These are phyloP conservation scores for Cololabis saira DNA, from an alignment of 2,113 vertebrate species.

Conservation along the genomic window DNA sequence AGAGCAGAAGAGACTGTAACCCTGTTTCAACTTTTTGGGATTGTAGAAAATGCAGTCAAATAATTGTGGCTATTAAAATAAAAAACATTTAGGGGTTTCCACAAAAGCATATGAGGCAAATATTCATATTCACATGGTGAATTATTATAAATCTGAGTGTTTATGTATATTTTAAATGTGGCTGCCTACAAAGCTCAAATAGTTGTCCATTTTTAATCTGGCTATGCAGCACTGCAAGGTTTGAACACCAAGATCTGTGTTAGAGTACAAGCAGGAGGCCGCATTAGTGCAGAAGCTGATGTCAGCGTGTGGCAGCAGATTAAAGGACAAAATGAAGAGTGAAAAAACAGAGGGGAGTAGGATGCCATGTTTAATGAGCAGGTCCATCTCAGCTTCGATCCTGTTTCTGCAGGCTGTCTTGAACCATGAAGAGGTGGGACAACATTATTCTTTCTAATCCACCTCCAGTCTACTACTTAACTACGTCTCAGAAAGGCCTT, in stretches of 20 bases:
- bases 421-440: conserved; percentile 20
- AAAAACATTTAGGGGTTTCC: too few species aligned
- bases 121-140: too few species aligned
- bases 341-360: conserved; percentile 18
- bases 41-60: too few species aligned
- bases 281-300: conserved; percentile 20
- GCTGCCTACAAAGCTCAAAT: not conserved
- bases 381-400: conserved; percentile 1
- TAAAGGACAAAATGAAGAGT: conserved; percentile 36
- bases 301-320: conserved; percentile 32
- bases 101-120: too few species aligned
- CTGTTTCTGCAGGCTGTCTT: conserved; percentile 12
- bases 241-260: conserved; percentile 3
- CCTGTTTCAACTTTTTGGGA: too few species aligned
- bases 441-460: conserved; percentile 8
- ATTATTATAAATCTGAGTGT: too few species aligned
- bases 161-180: too few species aligned
- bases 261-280: conserved; percentile 7
- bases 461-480: conserved; percentile 21
- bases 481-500: conserved; percentile 17
- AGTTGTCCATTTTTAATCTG: conserved; percentile 21
- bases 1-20: too few species aligned
- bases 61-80: too few species aligned
- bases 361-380: conserved; percentile 48
- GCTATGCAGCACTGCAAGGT: conserved; percentile 1